Evolutionary conservation across 2,797 vertebrate species (phyloP), one percentile per base, ranked within the genome.

Genomic region (Chrysocyon brachyurus): DNA sequence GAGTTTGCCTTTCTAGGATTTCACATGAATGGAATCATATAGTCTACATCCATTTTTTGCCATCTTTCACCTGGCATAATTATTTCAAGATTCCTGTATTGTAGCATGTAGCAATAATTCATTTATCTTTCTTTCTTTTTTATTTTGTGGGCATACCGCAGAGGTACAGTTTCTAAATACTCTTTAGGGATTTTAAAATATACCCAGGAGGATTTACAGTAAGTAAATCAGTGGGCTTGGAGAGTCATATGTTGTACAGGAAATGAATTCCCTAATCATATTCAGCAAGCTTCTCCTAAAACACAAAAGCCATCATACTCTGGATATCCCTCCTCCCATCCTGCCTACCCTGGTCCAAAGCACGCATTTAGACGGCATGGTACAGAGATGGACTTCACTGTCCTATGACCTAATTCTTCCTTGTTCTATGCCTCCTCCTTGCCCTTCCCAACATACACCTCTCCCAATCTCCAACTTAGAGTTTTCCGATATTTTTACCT

Each of bases 151-250:
- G 3, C 40, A 83, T 54, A 54, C 19, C 66, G 12, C 6, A 4
- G 28, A 83, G 10, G 12, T 70, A 1, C 4, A 6, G 6, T 66
- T 87, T 90, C 28, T 33, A 49, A 49, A 56, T 92, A 79, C 73
- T 56, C 59, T 70, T 93, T 66, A 40, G 91, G n/a, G 49, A 78
- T 64, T 77, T 77, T 84, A 64, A 91, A 85, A 77, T 49, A 66
- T 7, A 7, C 66, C 12, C 72, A 33, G 36, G 79, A 77, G 28
- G 3, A 64, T 85, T 85, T 90, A 70, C 2, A 19, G 2, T 79
- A 17, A 88, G 2, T 83, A 17, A 88, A 3, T 86, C 86, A 52
- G 52, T 4, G 54, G 59, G 11, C 8, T 75, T 70, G 6, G 6
- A 84, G 81, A 40, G 5, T 28, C 70, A 26, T 11, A 36, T 49